Conservation (phyloP, 2,797 vertebrate genomes). For the Potorous gilbertii region DNA sequence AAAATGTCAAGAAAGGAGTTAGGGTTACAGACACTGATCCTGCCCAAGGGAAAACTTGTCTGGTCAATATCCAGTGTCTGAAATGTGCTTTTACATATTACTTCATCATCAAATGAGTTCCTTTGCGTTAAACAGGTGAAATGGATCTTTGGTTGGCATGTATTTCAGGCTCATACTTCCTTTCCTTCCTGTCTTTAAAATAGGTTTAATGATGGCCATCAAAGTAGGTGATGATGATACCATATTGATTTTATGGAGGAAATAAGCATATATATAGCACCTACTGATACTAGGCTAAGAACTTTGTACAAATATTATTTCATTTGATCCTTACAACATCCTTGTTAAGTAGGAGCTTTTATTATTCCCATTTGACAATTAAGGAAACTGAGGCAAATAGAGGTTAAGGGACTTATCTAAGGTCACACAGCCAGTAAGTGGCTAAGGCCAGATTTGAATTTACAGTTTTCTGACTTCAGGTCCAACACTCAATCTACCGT, state of each 20-base stretch:
- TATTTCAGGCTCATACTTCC: slow-evolving; percentile 14
- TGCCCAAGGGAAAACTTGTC: slow-evolving; percentile 27
- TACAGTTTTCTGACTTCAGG: neutral
- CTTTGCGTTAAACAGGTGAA: slow-evolving; percentile 10
- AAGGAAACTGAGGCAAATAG: neutral
- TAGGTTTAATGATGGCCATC: slow-evolving; percentile 7
- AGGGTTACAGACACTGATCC: neutral
- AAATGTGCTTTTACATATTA: neutral
- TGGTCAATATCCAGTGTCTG: neutral
- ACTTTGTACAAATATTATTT: neutral
- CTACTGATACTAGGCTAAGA: neutral
- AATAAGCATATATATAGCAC: neutral
- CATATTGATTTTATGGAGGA: slow-evolving; percentile 47
- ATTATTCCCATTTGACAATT: neutral
- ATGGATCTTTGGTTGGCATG: slow-evolving; percentile 10
- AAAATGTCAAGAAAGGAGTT: slow-evolving; percentile 51
- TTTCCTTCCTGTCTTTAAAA: neutral
- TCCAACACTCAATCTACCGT: neutral
- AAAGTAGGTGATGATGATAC: slow-evolving; percentile 23
- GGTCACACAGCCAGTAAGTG: neutral
- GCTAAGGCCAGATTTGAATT: neutral
- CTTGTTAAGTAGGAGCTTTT: neutral
- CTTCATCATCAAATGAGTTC: slow-evolving; percentile 15
- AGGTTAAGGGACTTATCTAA: neutral
- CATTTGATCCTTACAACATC: neutral